These are phyloP conservation scores for Drosophila bunnanda DNA, from an alignment of 2,888 invertebrate genomes.

Conservation along the genomic window DNA sequence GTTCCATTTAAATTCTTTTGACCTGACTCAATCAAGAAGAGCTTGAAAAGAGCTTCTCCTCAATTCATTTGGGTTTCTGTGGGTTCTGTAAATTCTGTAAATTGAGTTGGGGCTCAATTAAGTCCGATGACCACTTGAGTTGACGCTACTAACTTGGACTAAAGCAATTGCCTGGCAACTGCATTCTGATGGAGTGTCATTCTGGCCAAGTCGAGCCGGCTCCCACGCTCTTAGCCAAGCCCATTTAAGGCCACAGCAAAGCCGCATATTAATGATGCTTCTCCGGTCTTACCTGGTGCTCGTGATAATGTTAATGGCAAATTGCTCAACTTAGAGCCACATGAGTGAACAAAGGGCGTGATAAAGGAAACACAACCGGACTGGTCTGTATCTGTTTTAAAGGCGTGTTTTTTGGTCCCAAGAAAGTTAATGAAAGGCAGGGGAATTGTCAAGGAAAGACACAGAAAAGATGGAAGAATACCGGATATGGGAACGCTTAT, in stretches of 20 bases:
- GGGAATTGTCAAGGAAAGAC: background rate
- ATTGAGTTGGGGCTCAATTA: constrained; percentile 34
- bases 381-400: constrained; percentile 1
- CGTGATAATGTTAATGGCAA: constrained; percentile 36
- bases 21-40: constrained; percentile 78
- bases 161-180: constrained; percentile 1
- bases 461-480: no score
- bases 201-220: constrained; percentile 32
- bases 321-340: constrained; percentile 26
- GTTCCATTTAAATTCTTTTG: constrained; percentile 62
- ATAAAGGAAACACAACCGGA: constrained; percentile 13
- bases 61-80: constrained; percentile 7
- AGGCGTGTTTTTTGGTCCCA: constrained; percentile 12
- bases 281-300: constrained; percentile 41
- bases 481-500: constrained; percentile 2
- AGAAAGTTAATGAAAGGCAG: constrained; percentile 18
- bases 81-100: constrained; percentile 21
- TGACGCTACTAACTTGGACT: constrained; percentile 1
- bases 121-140: constrained; percentile 27
- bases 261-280: constrained; percentile 68
- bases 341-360: constrained; percentile 30
- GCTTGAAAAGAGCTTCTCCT: constrained; percentile 29
- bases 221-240: constrained; percentile 42
- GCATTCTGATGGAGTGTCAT: constrained; percentile 22
- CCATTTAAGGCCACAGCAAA: constrained; percentile 39